Evolutionary conservation across 1,140 invertebrate genomes (phyloP).

Genomic region (Brachionus plicatilis): DNA sequence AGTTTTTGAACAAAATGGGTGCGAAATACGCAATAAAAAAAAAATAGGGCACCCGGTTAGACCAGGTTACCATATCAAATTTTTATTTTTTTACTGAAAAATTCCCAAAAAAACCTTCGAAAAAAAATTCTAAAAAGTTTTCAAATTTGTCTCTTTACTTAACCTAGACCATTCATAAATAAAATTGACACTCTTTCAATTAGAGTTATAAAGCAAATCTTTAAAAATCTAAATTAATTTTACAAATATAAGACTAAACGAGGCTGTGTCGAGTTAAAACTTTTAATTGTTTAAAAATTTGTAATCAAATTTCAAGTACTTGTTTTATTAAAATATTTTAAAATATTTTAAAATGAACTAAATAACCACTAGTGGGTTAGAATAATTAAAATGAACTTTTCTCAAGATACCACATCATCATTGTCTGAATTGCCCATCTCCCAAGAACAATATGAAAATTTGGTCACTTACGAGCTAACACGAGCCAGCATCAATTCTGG

Average conservation of each 20-base stretch:
- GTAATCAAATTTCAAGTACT: neutral
- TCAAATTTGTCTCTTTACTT: neutral
- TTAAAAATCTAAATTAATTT: neutral
- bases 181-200: neutral
- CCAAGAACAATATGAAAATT: neutral
- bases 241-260: neutral
- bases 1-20: no score
- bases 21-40: no score
- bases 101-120: no score
- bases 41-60: no score
- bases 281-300: neutral
- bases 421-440: neutral
- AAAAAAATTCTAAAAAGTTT: no score
- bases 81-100: neutral
- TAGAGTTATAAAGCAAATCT: neutral
- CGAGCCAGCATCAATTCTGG: constrained; percentile 1
- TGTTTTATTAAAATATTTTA: neutral
- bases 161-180: neutral
- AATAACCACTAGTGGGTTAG: neutral
- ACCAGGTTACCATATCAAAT: no score
- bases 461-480: neutral
- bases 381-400: constrained; percentile 28
- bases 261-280: neutral
- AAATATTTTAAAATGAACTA: neutral
- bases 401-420: constrained; percentile 12